These are phyloP conservation scores for Gerris lacustris DNA, from an alignment of 2,888 invertebrate species.

Conservation along the genomic window DNA sequence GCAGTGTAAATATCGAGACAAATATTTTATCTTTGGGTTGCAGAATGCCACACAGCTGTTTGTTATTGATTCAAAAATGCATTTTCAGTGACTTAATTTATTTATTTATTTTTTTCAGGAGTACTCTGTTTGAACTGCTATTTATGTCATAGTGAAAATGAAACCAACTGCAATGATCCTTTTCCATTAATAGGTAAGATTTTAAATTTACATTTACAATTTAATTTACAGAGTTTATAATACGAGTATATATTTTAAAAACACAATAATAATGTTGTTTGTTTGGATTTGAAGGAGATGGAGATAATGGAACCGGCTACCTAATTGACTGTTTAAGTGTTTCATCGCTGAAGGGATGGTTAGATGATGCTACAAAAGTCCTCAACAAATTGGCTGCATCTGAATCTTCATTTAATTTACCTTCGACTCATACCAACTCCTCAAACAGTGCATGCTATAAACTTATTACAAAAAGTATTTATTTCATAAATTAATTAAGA, in stretches of 20 bases:
- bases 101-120: conserved; percentile 27
- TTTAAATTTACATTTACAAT: not conserved
- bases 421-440: not conserved
- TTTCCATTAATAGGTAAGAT: conserved; percentile 31
- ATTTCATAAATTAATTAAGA: not conserved
- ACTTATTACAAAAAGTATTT: not conserved
- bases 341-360: not conserved
- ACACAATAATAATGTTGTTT: no score
- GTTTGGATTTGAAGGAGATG: not conserved
- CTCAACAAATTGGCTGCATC: not conserved
- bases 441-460: not conserved
- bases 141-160: conserved; percentile 44
- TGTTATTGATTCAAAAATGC: no score
- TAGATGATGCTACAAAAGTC: not conserved
- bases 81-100: no score
- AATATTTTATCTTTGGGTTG: no score
- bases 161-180: conserved; percentile 43
- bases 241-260: not conserved
- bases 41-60: no score
- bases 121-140: conserved; percentile 43
- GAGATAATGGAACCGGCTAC: not conserved
- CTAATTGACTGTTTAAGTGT: not conserved
- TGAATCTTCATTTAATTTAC: not conserved
- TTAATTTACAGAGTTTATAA: not conserved
- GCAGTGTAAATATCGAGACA: no score